Evolutionary conservation across 2,113 vertebrate genomes (phyloP), one percentile per base, ranked within the genome.

Genomic region (Galemys pyrenaicus): DNA sequence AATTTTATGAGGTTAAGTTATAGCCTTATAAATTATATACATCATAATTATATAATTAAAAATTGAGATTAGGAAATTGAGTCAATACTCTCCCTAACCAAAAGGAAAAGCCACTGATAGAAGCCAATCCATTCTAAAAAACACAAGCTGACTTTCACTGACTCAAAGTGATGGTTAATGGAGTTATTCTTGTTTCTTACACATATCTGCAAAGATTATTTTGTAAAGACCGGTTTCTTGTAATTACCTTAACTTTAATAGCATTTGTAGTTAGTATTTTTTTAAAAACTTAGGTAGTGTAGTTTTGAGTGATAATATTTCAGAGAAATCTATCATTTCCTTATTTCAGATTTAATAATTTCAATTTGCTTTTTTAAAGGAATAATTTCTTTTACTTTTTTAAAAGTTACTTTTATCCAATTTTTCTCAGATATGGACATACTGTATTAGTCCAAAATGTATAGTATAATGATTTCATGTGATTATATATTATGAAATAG

Each of bases 191-290:
- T 80, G 13, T 91, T 91, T 58, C 4, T 87, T 70, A 39, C 15
- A 78, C n/a, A n/a, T 71, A 71, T 41, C 54, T 71, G 44, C 16
- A 44, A 71, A 41, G 28, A 80, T 84, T 65, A 46, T 9, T 44
- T 6, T 78, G 9, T 79, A 26, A 91, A 67, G 54, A 67, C 65
- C 56, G 71, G 78, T 83, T 91, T 94, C n/a, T 92, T 74, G 12
- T 65, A 37, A 65, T 51, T 91, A 87, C n/a, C 37, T 81, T 91
- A 13, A 71, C 20, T 68, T 91, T 88, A 83, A 67, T 94, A 91
- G 78, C 39, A 70, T 54, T 83, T n/a, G 49, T 32, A 88, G 62
- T 44, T 70, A 78, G 82, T 4, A 39, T 79, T 58, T 58, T n/a
- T 81, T 51, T 32, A 81, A 64, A 64, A 49, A 13, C 60, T 78